Conservation (phyloP, 1,140 invertebrate genomes). For the Limonius californicus region DNA sequence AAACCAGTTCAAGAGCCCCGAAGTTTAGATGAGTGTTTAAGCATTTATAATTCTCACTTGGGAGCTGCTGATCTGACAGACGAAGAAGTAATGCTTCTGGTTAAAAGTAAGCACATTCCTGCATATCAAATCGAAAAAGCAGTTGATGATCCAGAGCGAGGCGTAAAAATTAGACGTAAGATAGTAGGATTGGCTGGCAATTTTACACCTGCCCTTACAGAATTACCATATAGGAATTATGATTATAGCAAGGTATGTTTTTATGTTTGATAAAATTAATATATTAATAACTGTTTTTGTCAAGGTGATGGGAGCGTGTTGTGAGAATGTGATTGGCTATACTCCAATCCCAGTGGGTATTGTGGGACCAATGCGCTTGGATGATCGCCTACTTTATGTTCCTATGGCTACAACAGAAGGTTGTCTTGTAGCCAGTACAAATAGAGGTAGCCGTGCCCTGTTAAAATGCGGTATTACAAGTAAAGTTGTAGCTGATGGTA, state of each 20-base stretch:
- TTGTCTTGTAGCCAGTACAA: constrained; percentile 94
- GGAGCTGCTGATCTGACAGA: constrained; percentile 69
- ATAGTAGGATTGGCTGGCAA: constrained; percentile 53
- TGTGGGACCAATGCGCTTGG: constrained; percentile 87
- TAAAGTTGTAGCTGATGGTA: constrained; percentile 85
- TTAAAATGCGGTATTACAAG: constrained; percentile 72
- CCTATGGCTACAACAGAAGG: constrained; percentile 99
- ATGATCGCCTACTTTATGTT: constrained; percentile 77
- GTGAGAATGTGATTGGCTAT: constrained; percentile 98
- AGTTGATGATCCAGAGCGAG: constrained; percentile 75
- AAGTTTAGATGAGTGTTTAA: constrained; percentile 69
- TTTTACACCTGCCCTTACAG: constrained; percentile 56
- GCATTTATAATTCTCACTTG: constrained; percentile 66
- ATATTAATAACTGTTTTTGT: neutral
- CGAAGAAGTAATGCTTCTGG: constrained; percentile 77
- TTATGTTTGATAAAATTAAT: neutral
- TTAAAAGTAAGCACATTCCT: constrained; percentile 70
- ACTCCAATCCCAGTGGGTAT: constrained; percentile 94
- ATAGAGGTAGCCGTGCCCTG: constrained; percentile 91
- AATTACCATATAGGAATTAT: constrained; percentile 81
- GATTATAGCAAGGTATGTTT: constrained; percentile 74
- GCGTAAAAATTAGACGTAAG: constrained; percentile 77
- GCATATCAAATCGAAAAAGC: constrained; percentile 83
- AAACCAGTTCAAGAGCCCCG: constrained; percentile 42
- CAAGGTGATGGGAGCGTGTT: constrained; percentile 88